Percentiles rank a stretch among this genome's conserved stretches.
These are phyloP conservation scores for Plectus sambesii DNA, from an alignment of 1,140 invertebrate genomes.

Conservation along the genomic window DNA sequence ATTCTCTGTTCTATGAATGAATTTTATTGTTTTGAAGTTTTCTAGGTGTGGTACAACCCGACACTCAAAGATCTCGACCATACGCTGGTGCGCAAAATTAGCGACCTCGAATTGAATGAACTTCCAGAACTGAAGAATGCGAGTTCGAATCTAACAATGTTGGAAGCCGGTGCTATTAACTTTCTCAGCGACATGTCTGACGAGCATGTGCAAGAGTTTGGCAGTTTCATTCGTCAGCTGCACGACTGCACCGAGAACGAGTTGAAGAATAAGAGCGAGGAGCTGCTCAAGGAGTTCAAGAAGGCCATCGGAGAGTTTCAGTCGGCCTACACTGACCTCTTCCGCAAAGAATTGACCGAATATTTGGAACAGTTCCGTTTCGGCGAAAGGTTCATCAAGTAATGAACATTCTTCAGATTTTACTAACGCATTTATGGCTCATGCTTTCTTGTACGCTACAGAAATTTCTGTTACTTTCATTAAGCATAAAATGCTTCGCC, in stretches of 20 bases:
- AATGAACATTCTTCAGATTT: background rate
- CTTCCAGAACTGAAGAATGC: conserved; percentile 19
- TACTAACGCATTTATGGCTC: no score
- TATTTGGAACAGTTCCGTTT: conserved; percentile 42
- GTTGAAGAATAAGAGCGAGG: conserved; percentile 30
- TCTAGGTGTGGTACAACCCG: conserved; percentile 36
- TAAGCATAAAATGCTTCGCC: no score
- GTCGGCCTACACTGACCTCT: conserved; percentile 28
- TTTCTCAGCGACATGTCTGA: conserved; percentile 29
- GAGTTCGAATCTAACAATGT: conserved; percentile 21
- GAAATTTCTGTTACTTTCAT: no score
- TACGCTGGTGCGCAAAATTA: conserved; percentile 32
- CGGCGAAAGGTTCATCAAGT: conserved; percentile 38
- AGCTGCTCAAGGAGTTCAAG: conserved; percentile 37
- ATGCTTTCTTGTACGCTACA: no score
- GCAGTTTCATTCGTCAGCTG: conserved; percentile 35
- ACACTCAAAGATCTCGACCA: conserved; percentile 38
- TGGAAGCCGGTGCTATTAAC: conserved; percentile 34
- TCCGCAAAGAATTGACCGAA: conserved; percentile 39
- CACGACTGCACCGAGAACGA: conserved; percentile 35
- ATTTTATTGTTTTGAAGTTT: background rate
- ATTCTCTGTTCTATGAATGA: conserved; percentile 1
- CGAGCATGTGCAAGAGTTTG: conserved; percentile 21
- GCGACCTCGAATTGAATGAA: conserved; percentile 31
- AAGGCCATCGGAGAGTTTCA: conserved; percentile 35